phyloP scores from a whole-genome alignment of 1,140 invertebrate genomes.

The Zaprionus vittiger region DNA sequence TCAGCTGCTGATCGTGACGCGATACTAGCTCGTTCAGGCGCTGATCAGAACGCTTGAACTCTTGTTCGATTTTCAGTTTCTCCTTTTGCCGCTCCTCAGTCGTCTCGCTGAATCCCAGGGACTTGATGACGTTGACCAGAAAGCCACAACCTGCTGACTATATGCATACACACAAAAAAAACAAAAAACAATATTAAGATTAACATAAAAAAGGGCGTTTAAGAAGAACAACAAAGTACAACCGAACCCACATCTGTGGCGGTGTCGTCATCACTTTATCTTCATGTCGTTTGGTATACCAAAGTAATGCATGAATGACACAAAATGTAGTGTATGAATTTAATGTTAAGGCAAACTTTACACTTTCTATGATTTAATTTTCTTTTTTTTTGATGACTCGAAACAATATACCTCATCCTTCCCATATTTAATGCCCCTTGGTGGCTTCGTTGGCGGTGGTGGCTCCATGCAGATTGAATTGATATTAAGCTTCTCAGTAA shows the following conservation, averaged over 20 bases:
- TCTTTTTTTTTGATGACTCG: constrained; percentile 30
- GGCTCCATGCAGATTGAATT: constrained; percentile 62
- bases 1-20: constrained; percentile 94
- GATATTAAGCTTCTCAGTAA: constrained; percentile 29
- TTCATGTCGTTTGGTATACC: background rate
- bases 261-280: constrained; percentile 63
- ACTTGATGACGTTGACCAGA: constrained; percentile 96
- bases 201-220: constrained; percentile 62
- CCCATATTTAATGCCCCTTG: constrained; percentile 91
- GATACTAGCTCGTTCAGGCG: constrained; percentile 94
- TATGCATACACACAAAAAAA: constrained; percentile 11
- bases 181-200: background rate
- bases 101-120: constrained; percentile 95
- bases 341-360: background rate
- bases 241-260: constrained; percentile 9
- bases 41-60: constrained; percentile 95
- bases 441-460: constrained; percentile 90
- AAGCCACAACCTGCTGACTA: constrained; percentile 85
- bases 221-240: constrained; percentile 44
- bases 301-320: background rate
- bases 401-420: constrained; percentile 90
- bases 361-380: constrained; percentile 6
- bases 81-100: constrained; percentile 97
- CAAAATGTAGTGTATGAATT: background rate
- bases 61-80: constrained; percentile 96